These are phyloP conservation scores for Psittacula echo DNA, from an alignment of 2,797 vertebrate species.

Conservation along the genomic window DNA sequence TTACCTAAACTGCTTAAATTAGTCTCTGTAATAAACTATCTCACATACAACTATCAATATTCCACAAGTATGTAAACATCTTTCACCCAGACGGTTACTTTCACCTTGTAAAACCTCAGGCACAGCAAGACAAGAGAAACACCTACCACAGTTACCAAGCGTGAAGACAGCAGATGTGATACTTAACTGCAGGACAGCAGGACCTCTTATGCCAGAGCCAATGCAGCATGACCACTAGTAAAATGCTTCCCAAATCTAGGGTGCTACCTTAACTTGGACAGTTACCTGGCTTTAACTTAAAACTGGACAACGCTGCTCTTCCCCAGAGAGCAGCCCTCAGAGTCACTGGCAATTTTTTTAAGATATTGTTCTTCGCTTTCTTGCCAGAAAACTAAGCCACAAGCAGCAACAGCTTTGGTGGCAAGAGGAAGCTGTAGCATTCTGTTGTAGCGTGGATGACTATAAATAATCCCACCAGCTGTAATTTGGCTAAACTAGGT, in stretches of 20 bases:
- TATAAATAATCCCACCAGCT: background rate
- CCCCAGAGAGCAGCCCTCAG: background rate
- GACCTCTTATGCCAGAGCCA: background rate
- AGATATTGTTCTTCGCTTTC: background rate
- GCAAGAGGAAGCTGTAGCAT: background rate
- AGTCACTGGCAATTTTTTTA: background rate
- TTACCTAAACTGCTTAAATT: background rate
- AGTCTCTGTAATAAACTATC: background rate
- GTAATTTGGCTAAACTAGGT: background rate
- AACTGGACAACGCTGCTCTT: background rate
- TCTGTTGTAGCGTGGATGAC: background rate
- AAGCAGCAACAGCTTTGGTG: background rate
- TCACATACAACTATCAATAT: background rate
- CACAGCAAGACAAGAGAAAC: background rate
- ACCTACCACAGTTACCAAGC: accelerated
- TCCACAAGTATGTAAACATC: background rate
- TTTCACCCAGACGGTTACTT: background rate
- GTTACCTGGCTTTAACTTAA: background rate
- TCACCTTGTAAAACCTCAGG: background rate
- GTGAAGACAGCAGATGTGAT: background rate
- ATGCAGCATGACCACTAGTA: too few relatives aligned
- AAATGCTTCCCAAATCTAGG: background rate
- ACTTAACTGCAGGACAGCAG: background rate
- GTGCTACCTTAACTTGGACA: background rate
- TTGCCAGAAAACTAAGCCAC: background rate